phyloP scores from a whole-genome alignment of 2,113 vertebrate genomes.

The Mesoclemmys tuberculata region DNA sequence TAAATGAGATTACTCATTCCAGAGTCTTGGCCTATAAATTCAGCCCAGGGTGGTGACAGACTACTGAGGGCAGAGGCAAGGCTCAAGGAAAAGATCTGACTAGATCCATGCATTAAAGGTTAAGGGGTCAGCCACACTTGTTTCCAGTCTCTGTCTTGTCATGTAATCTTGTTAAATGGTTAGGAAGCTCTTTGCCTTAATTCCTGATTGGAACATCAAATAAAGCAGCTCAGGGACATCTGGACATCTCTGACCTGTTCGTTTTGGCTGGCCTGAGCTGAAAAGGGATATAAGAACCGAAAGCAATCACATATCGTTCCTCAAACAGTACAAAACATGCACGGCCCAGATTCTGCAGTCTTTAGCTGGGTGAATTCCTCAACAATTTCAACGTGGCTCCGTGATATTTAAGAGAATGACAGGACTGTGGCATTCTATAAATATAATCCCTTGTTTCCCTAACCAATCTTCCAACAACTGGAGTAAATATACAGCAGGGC shows the following conservation, averaged over 20 bases:
- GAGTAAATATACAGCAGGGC: not conserved
- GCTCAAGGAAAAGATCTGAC: constrained; percentile 64
- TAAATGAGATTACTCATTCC: not conserved
- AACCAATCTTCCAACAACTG: not conserved
- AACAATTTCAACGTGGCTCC: not conserved
- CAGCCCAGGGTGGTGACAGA: not conserved
- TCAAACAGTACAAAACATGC: not conserved
- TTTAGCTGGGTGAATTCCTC: not conserved
- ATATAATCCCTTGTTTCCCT: too few relatives aligned
- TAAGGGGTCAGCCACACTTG: constrained; percentile 62
- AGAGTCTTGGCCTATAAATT: not conserved
- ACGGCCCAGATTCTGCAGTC: not conserved
- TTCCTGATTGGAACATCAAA: constrained; percentile 64
- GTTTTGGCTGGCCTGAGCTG: not conserved
- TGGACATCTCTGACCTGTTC: rapidly evolving
- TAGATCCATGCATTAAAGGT: constrained; percentile 46
- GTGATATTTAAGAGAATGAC: not conserved
- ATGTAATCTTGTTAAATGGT: constrained; percentile 84
- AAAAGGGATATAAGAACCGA: not conserved
- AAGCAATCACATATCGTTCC: not conserved
- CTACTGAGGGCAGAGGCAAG: not conserved
- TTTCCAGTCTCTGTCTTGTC: constrained; percentile 25
- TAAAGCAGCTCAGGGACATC: constrained; percentile 5
- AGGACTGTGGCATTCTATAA: not conserved
- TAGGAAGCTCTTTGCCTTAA: constrained; percentile 49